Conservation (phyloP, 1,140 invertebrate species). For the Drosophila funebris region DNA sequence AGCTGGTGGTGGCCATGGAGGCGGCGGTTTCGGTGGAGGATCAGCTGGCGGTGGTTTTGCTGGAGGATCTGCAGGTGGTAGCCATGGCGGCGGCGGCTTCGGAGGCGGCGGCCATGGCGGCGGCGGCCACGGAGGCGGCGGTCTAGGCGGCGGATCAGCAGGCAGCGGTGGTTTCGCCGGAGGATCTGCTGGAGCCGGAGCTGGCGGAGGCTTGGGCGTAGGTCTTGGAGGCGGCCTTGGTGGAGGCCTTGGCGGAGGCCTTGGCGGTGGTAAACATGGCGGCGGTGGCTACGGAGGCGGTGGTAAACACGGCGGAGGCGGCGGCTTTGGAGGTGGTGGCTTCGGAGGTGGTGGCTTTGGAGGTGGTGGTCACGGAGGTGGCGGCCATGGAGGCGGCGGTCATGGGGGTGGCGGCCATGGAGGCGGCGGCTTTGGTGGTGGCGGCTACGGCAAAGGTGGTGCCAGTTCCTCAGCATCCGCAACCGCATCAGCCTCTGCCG, state of each 20-base stretch:
- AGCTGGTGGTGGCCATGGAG: conserved; percentile 9
- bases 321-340: conserved; percentile 20
- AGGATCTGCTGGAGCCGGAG: conserved; percentile 12
- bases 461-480: conserved; percentile 25
- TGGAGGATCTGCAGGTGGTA: conserved; percentile 13
- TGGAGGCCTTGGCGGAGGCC: conserved; percentile 4
- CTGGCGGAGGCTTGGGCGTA: background rate
- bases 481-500: conserved; percentile 7
- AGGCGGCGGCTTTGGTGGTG: conserved; percentile 21
- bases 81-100: conserved; percentile 29
- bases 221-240: conserved; percentile 2
- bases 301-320: background rate
- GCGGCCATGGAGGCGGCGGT: conserved; percentile 14
- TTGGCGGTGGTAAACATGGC: conserved; percentile 24
- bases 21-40: conserved; percentile 13
- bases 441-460: conserved; percentile 19
- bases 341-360: background rate
- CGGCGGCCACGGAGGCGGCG: conserved; percentile 23
- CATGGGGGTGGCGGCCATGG: conserved; percentile 24
- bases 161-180: conserved; percentile 20
- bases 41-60: conserved; percentile 8
- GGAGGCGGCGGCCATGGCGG: conserved; percentile 6
- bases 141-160: conserved; percentile 12
- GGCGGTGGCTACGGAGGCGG: conserved; percentile 29
- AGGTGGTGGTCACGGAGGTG: conserved; percentile 30